phyloP scores from a whole-genome alignment of 2,888 invertebrate genomes.

The Merodon equestris region DNA sequence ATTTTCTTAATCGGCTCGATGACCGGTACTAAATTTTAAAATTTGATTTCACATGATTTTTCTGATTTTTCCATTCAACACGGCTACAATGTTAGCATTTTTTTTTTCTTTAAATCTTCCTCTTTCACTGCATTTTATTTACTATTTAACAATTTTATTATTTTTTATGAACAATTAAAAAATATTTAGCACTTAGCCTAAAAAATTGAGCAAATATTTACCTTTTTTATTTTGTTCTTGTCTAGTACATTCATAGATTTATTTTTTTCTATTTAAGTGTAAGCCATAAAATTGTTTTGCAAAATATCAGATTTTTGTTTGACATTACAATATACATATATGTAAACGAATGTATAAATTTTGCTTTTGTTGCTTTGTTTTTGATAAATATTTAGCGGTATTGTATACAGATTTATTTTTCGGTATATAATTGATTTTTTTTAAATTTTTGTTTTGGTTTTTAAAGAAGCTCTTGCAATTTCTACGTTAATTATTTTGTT shows the following conservation, averaged over 20 bases:
- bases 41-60: conserved; percentile 6
- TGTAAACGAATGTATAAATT: conserved; percentile 58
- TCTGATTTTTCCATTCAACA: conserved; percentile 7
- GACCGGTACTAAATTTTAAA: conserved; percentile 2
- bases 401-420: conserved; percentile 62
- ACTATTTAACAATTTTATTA: conserved; percentile 65
- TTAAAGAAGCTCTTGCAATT: conserved; percentile 69
- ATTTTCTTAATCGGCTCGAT: neutral
- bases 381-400: conserved; percentile 42
- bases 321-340: conserved; percentile 43
- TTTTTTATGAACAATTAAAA: conserved; percentile 36
- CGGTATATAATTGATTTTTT: conserved; percentile 55
- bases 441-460: conserved; percentile 24
- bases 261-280: conserved; percentile 22
- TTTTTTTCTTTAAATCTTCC: conserved; percentile 26
- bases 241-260: conserved; percentile 33
- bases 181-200: conserved; percentile 39
- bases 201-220: conserved; percentile 60
- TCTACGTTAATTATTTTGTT: conserved; percentile 55
- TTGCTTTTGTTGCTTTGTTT: conserved; percentile 26
- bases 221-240: conserved; percentile 39
- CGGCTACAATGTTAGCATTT: conserved; percentile 39
- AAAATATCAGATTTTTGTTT: conserved; percentile 62
- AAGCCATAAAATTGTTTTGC: conserved; percentile 60
- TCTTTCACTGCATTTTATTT: conserved; percentile 37